Base-by-base conservation (phyloP, 2,888 invertebrate genomes). In the Xanthia icteritia region DNA sequence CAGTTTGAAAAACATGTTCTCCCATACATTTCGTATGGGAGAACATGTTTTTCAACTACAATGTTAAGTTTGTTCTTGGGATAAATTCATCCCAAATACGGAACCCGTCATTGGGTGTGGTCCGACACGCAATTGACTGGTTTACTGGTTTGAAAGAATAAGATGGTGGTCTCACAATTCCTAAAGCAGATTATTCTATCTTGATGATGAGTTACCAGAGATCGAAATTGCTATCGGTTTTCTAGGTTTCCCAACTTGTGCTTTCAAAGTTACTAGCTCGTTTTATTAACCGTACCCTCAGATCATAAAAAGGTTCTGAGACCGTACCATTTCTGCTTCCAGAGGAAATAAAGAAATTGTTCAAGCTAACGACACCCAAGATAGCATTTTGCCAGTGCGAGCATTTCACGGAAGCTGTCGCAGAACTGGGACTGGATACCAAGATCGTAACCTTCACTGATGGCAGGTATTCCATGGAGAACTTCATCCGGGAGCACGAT, bases 331-430 rank as follows among this genome's bases (percentile, higher is more conserved):
- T 67, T 65, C 20, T 17, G 20, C 56, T 93, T 92, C 15, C 91
- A 96, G 95, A 91, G 80, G 95, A 95, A 89, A 91, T 95, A 4
- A 92, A 90, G 79, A 74, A 84, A 1, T 71, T 93, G 0, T 92
- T 96, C 65, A 90, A 92, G 73, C 65, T 93, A 58, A 89, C 93
- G 0, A 79, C 83, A 36, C 95, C 96, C 0, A 94, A 92, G 84
- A 88, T 95, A 75, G 93, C 92, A 0, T 95, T 95, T 73, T 95
- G 95, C 72, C 92, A 94, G 61, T 81, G 88, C 8, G 92, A 92
- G 17, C 78, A 86, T 0, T 90, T 89, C 20, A 87, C 88, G 0
- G 84, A 89, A 2, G 94, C 91, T 0, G 91, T 90, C 0, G 54
- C 76, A 5, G 91, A 92, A 13, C 80, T 95, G 1, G 92, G 86